These are phyloP conservation scores for Embidobia sp. DNA, from an alignment of 2,888 invertebrate species.

Conservation along the genomic window DNA sequence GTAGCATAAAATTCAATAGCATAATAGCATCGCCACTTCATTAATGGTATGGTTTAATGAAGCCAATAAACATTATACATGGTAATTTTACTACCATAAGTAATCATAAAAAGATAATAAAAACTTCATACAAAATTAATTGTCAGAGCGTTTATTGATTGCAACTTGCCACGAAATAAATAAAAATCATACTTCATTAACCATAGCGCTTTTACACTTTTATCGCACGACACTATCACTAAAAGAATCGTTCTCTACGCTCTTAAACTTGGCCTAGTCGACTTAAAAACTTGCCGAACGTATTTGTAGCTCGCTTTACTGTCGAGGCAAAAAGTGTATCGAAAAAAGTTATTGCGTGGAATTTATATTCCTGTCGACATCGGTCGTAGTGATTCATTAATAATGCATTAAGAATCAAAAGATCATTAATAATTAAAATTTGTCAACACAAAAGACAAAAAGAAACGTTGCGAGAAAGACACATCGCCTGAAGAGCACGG, in stretches of 20 bases:
- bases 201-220: constrained; percentile 6
- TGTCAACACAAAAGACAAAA: constrained; percentile 8
- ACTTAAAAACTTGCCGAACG: no score
- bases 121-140: constrained; percentile 54
- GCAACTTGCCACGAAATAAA: constrained; percentile 24
- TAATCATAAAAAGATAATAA: constrained; percentile 58
- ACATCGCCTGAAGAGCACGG: neutral
- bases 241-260: no score
- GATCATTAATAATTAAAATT: constrained; percentile 23
- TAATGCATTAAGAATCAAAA: constrained; percentile 13
- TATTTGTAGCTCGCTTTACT: no score
- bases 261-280: no score
- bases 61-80: constrained; percentile 55
- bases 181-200: constrained; percentile 46
- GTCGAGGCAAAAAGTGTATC: no score
- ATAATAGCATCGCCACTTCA: constrained; percentile 51
- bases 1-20: constrained; percentile 55
- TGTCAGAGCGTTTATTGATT: constrained; percentile 43
- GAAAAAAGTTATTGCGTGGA: no score
- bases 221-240: constrained; percentile 1
- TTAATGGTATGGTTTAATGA: constrained; percentile 60
- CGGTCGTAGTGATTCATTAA: constrained; percentile 9
- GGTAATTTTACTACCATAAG: constrained; percentile 57
- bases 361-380: neutral
- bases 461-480: neutral